Percentiles rank a stretch among this genome's conserved stretches.
These are phyloP conservation scores for Alloplasta piceator DNA, from an alignment of 2,888 invertebrate species.

Conservation along the genomic window DNA sequence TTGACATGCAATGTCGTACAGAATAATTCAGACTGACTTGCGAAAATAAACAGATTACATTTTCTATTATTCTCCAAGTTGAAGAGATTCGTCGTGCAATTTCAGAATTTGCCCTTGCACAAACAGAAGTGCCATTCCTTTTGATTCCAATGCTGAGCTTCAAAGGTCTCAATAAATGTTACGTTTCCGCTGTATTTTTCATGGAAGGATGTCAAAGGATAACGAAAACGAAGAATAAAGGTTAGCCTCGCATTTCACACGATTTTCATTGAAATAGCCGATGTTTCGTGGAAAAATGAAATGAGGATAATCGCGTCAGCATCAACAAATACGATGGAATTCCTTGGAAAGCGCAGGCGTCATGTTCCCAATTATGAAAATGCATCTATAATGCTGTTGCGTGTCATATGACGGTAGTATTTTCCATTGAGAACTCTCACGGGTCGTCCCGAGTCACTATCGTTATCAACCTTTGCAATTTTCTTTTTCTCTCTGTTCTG, in stretches of 20 bases:
- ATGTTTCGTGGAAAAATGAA: slow-evolving; percentile 10
- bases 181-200: background rate
- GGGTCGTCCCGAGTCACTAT: slow-evolving; percentile 20
- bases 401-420: slow-evolving; percentile 32
- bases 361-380: slow-evolving; percentile 7
- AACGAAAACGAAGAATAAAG: background rate
- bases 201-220: background rate
- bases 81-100: slow-evolving; percentile 1
- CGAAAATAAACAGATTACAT: background rate
- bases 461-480: slow-evolving; percentile 38
- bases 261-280: background rate
- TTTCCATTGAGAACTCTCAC: slow-evolving; percentile 55
- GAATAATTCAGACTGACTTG: background rate
- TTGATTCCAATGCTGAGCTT: background rate
- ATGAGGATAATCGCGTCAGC: slow-evolving; percentile 48
- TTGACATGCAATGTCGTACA: too few relatives aligned
- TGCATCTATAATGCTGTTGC: slow-evolving; percentile 39
- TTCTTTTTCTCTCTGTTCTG: slow-evolving; percentile 42
- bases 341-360: slow-evolving; percentile 26
- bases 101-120: background rate
- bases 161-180: background rate
- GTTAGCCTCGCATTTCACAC: background rate
- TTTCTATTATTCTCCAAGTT: background rate
- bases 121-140: background rate
- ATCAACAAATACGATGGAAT: slow-evolving; percentile 45